Percentiles rank a stretch among this genome's conserved stretches.
Evolutionary conservation across 1,140 invertebrate species (phyloP).

Genomic region (Araneus ventricosus): DNA sequence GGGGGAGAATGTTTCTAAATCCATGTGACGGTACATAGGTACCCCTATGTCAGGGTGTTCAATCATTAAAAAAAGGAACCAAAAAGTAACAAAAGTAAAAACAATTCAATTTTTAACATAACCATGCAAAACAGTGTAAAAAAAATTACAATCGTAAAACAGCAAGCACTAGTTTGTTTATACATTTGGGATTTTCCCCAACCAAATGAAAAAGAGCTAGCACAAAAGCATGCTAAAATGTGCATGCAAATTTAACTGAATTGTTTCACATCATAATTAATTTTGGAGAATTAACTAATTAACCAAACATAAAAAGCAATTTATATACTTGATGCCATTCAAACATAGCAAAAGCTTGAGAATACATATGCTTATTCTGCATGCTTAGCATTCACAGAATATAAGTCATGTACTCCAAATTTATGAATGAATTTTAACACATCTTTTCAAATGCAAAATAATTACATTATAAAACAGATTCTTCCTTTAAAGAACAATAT

Average conservation of each 20-base stretch:
- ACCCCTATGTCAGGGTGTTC: constrained; percentile 64
- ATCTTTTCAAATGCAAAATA: no score
- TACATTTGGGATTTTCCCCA: not conserved
- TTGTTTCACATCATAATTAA: not conserved
- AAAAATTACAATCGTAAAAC: not conserved
- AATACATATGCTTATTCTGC: not conserved
- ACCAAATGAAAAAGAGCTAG: not conserved
- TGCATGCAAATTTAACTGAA: constrained; percentile 2
- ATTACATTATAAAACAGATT: no score
- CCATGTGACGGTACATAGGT: constrained; percentile 70
- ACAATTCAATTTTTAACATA: constrained; percentile 28
- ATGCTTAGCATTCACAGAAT: not conserved
- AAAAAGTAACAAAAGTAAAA: constrained; percentile 48
- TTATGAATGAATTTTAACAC: not conserved
- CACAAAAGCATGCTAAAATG: constrained; percentile 4
- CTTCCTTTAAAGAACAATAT: no score
- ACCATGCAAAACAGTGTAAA: constrained; percentile 52
- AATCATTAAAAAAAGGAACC: constrained; percentile 66
- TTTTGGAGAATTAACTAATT: not conserved
- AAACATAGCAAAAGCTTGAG: not conserved
- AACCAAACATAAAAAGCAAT: constrained; percentile 9
- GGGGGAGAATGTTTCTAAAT: constrained; percentile 32
- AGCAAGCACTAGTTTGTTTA: not conserved
- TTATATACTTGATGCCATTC: not conserved
- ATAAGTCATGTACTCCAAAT: not conserved